Evolutionary conservation across 2,888 invertebrate species (phyloP).

Genomic region (Drosophila trichaetosa): DNA sequence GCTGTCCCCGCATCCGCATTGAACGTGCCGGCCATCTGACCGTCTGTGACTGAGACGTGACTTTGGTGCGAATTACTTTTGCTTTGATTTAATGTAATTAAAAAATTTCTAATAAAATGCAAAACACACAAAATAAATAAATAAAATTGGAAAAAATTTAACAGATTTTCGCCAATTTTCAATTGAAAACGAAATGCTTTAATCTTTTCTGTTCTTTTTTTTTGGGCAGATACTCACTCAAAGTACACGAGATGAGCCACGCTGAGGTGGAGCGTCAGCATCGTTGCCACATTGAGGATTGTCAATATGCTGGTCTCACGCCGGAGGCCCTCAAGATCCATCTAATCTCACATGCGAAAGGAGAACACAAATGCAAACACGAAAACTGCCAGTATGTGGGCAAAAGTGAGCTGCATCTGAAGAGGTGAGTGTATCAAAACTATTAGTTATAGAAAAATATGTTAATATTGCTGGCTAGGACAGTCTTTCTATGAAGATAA

Average conservation of each 20-base stretch:
- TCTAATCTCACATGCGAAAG: slow-evolving; percentile 86
- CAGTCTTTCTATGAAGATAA: neutral
- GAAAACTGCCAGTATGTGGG: slow-evolving; percentile 86
- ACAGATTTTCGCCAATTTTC: slow-evolving; percentile 14
- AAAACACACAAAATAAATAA: slow-evolving; percentile 31
- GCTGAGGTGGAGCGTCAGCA: slow-evolving; percentile 76
- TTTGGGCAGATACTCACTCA: slow-evolving; percentile 86
- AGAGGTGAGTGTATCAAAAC: slow-evolving; percentile 69
- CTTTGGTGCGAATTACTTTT: slow-evolving; percentile 79
- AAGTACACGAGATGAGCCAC: slow-evolving; percentile 87
- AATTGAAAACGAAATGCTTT: neutral
- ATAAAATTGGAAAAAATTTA: slow-evolving; percentile 49
- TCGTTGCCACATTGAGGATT: slow-evolving; percentile 86
- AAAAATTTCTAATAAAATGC: slow-evolving; percentile 69
- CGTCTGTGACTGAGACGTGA: slow-evolving; percentile 71
- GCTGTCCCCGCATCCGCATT: slow-evolving; percentile 27
- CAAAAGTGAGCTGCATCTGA: slow-evolving; percentile 84
- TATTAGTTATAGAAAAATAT: neutral
- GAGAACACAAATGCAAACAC: slow-evolving; percentile 84
- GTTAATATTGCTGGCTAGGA: neutral
- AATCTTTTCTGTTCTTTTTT: slow-evolving; percentile 5
- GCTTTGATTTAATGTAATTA: slow-evolving; percentile 83
- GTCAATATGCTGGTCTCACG: slow-evolving; percentile 87
- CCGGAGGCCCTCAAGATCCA: slow-evolving; percentile 87
- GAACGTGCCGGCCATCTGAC: slow-evolving; percentile 63